A percentile compares a stretch with the other conserved stretches of the same genome.
Evolutionary conservation across 2,113 vertebrate species (phyloP).

Genomic region (Corythornis cristatus): DNA sequence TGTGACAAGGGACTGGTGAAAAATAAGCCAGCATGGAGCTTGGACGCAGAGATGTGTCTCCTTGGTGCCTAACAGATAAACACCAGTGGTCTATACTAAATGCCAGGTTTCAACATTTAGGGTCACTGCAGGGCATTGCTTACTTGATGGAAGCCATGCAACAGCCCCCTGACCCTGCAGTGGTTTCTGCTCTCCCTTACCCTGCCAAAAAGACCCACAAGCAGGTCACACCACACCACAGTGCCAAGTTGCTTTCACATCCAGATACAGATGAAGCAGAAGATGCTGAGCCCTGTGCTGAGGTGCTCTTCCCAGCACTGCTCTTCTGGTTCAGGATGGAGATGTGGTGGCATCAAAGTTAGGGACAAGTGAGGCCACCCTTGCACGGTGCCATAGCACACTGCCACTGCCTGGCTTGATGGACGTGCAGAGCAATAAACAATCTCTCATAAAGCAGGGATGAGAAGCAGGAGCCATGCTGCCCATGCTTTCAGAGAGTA

Average conservation of each 20-base stretch:
- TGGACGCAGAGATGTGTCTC: not conserved
- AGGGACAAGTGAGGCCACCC: not conserved
- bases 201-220: not conserved
- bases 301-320: fast-evolving
- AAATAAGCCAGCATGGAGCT: not conserved
- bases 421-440: constrained; percentile 63
- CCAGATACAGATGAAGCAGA: fast-evolving
- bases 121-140: not conserved
- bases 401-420: constrained; percentile 25
- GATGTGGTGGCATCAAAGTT: not conserved
- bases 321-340: not conserved
- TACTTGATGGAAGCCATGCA: fast-evolving
- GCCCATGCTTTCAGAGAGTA: constrained; percentile 40
- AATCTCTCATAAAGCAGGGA: not conserved
- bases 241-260: fast-evolving
- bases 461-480: not conserved
- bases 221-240: fast-evolving
- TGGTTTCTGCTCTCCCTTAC: not conserved
- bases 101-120: not conserved
- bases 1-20: not conserved
- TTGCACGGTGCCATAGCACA: not conserved
- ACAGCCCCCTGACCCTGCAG: fast-evolving
- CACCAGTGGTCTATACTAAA: not conserved
- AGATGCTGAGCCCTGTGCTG: fast-evolving
- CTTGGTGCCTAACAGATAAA: not conserved